phyloP scores from a whole-genome alignment of 2,797 vertebrate genomes.

The Brachyrhaphis roseni region DNA sequence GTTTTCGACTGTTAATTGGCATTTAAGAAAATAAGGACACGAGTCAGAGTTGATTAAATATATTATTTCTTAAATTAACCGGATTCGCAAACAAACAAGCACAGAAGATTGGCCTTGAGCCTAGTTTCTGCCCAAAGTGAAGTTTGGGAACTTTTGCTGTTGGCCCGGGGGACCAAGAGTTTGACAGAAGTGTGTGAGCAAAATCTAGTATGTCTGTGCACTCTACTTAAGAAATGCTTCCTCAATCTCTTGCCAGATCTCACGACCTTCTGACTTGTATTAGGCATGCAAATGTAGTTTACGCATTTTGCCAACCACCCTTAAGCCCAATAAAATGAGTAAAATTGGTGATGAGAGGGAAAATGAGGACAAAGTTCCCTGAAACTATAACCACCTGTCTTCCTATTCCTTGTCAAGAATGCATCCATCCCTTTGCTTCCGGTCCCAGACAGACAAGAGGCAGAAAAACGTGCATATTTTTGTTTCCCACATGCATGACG shows the following conservation, averaged over 20 bases:
- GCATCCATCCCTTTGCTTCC: constrained; percentile 27
- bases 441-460: constrained; percentile 37
- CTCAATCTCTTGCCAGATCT: constrained; percentile 59
- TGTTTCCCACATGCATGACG: constrained; percentile 34
- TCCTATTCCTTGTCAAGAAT: constrained; percentile 29
- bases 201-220: constrained; percentile 48
- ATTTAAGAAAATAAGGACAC: constrained; percentile 18
- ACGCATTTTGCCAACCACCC: constrained; percentile 20
- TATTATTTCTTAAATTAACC: constrained; percentile 11
- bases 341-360: constrained; percentile 8
- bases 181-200: constrained; percentile 41
- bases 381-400: constrained; percentile 8
- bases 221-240: constrained; percentile 47
- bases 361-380: background rate
- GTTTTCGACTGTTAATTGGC: constrained; percentile 6
- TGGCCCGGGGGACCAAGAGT: constrained; percentile 35
- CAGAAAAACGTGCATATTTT: constrained; percentile 30
- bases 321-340: constrained; percentile 17
- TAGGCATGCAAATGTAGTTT: constrained; percentile 34
- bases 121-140: constrained; percentile 47
- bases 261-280: constrained; percentile 57
- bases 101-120: constrained; percentile 29
- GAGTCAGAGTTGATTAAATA: background rate
- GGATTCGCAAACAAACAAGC: constrained; percentile 16
- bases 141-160: constrained; percentile 56